Conservation (phyloP, 1,140 invertebrate species). For the Sitobion miscanthi region DNA sequence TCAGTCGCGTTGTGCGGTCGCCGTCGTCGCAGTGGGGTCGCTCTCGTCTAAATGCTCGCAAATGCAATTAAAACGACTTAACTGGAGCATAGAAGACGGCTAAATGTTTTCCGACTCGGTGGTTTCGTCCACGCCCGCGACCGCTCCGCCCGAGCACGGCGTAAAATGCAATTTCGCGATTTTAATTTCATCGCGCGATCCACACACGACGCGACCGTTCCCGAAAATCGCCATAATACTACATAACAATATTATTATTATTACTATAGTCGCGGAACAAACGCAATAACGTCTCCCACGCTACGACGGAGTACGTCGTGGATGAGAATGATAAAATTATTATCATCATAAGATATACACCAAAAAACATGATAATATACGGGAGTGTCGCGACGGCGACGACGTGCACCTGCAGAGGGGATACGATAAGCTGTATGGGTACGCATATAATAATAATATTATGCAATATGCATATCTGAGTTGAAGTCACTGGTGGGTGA, state of each 20-base stretch:
- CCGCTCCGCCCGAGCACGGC: background rate
- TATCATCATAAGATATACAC: background rate
- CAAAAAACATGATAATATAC: no score
- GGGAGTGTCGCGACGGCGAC: background rate
- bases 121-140: background rate
- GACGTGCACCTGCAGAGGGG: no score
- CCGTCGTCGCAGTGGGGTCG: constrained; percentile 11
- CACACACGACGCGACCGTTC: background rate
- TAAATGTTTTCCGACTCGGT: constrained; percentile 23
- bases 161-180: background rate
- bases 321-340: no score
- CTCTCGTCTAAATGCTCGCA: background rate
- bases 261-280: background rate
- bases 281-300: background rate
- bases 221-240: background rate
- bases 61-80: constrained; percentile 49
- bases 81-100: constrained; percentile 45
- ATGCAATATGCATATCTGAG: background rate
- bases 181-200: constrained; percentile 16
- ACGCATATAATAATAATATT: no score
- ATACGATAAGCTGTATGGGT: background rate
- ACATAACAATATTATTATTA: no score
- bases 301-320: no score
- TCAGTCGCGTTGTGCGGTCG: constrained; percentile 9
- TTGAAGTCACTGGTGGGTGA: background rate